Percentiles rank a stretch among this genome's conserved stretches.
Conservation (phyloP, 1,140 invertebrate species). For the Bombus waltoni region DNA sequence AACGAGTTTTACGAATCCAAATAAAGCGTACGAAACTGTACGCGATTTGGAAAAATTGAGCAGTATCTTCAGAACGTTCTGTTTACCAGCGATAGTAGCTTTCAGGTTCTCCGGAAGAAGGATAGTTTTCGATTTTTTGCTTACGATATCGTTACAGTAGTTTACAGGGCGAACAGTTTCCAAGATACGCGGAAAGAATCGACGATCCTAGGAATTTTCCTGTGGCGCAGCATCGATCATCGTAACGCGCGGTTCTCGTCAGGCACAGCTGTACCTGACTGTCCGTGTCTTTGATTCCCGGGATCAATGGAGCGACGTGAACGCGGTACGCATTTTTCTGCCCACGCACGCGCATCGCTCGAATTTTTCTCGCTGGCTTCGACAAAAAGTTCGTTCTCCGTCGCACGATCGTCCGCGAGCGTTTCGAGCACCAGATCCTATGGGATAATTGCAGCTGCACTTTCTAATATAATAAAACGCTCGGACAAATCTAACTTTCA, state of each 20-base stretch:
- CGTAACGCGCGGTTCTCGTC: constrained; percentile 53
- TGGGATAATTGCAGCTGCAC: no score
- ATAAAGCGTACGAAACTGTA: not conserved
- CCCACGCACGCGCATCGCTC: constrained; percentile 65
- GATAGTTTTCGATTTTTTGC: no score
- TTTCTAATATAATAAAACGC: not conserved
- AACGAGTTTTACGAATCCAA: no score
- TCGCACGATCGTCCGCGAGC: not conserved
- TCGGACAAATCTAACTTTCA: not conserved
- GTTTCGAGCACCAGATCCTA: not conserved
- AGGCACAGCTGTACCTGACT: constrained; percentile 64
- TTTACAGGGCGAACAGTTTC: not conserved
- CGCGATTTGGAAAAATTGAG: no score
- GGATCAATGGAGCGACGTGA: constrained; percentile 66
- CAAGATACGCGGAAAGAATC: not conserved
- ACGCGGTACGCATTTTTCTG: constrained; percentile 67
- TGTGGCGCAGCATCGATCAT: constrained; percentile 58
- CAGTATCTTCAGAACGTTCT: not conserved
- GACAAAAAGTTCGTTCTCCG: constrained; percentile 17
- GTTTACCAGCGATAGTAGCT: no score
- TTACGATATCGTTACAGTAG: not conserved
- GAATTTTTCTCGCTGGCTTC: constrained; percentile 47
- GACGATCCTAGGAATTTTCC: not conserved
- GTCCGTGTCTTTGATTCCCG: constrained; percentile 44
- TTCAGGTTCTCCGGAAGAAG: no score